These are phyloP conservation scores for Paramisgurnus dabryanus DNA, from an alignment of 2,113 vertebrate species.

Conservation along the genomic window DNA sequence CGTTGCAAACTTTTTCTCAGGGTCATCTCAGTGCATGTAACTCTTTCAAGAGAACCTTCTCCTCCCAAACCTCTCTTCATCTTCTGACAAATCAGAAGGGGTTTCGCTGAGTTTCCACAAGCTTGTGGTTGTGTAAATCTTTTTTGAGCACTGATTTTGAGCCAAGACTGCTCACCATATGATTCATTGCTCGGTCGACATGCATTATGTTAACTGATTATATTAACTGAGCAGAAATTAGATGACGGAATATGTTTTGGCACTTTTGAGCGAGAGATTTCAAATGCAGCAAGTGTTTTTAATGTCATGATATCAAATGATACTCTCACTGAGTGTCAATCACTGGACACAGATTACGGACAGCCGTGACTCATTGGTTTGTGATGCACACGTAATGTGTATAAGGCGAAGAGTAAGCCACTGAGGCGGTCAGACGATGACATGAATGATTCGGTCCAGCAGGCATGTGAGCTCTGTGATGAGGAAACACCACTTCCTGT, in stretches of 20 bases:
- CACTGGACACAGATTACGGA: conserved; percentile 15
- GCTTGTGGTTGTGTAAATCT: not conserved
- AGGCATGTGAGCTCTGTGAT: conserved; percentile 31
- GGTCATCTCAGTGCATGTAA: conserved; percentile 9
- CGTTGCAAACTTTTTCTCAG: not conserved
- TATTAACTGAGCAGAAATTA: conserved; percentile 18
- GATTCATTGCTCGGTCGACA: conserved; percentile 27
- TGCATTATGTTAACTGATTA: conserved; percentile 28
- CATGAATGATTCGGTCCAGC: conserved; percentile 23
- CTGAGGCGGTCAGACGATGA: conserved; percentile 4
- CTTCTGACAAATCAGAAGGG: not conserved
- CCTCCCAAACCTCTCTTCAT: not conserved
- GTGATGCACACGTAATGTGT: not conserved
- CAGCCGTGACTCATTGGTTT: conserved; percentile 3
- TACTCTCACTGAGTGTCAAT: not conserved
- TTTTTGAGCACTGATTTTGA: not conserved
- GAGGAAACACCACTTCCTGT: conserved; percentile 66
- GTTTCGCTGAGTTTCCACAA: conserved; percentile 6
- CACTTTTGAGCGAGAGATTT: conserved; percentile 3
- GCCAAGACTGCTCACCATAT: conserved; percentile 27
- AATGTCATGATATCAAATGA: conserved; percentile 12
- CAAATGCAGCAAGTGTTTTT: conserved; percentile 3
- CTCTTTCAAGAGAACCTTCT: conserved; percentile 3
- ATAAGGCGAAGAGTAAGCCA: not conserved
- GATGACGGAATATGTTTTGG: not conserved